Evolutionary conservation across 1,140 invertebrate genomes (phyloP), one percentile per base, ranked within the genome.

Genomic region (Scaptomyza hsui): DNA sequence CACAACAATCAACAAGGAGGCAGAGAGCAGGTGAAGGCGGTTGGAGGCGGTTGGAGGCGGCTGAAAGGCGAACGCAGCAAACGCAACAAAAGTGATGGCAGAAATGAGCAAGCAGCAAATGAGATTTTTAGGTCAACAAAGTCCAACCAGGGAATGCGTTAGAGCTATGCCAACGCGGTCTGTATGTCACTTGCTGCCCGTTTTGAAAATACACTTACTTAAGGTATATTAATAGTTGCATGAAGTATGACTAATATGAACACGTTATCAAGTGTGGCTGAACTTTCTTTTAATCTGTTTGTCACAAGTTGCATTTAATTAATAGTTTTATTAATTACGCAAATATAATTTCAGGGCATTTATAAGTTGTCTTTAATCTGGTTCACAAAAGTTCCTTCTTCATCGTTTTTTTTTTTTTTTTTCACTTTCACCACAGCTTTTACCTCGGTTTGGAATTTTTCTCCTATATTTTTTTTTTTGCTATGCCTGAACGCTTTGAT

Each of bases 61-160:
- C 4, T 21, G 19, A 21, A 52, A 39, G 49, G 39, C 41, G 73
- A 48, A 56, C 62, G 71, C 61, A 67, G 71, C 71, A 78, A 75
- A 62, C 63, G 47, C 53, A 79, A 75, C 76, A 83, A 76, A 75
- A 82, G 83, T 89, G 80, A 77, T 64, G 77, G 55, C 61, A 68
- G 71, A 86, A 86, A 86, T 86, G 81, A 86, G 81, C 81, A 86
- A 72, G 65, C 76, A 57, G 78, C 71, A 89, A 89, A 89, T 89
- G 78, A 89, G 83, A 89, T 89, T 89, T 89, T 89, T 89, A 89
- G 83, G 83, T 89, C 83, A 89, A 89, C 83, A 89, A 69, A 89
- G 82, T 89, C 75, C 71, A 73, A 79, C 61, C 62, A 55, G 69
- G 63, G 65, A 69, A 59, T 44, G 55, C 68, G 47, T 32, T 24